Conservation (phyloP, 2,888 invertebrate species). For the Agrypnus murinus region DNA sequence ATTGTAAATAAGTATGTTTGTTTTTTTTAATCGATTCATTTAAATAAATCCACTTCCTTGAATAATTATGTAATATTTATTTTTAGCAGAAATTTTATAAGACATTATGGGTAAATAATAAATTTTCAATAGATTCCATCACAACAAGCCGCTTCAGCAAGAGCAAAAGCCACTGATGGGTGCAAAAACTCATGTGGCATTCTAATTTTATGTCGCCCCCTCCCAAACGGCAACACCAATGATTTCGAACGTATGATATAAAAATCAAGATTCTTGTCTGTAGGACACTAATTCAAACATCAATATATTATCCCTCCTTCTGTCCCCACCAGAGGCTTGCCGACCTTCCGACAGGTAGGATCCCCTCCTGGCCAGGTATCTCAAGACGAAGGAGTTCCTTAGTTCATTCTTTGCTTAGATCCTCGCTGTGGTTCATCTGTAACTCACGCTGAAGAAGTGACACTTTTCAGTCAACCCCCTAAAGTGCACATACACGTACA, state of each 20-base stretch:
- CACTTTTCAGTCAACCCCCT: constrained; percentile 38
- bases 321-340: constrained; percentile 56
- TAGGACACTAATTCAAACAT: constrained; percentile 70
- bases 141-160: constrained; percentile 27
- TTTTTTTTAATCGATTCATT: constrained; percentile 7
- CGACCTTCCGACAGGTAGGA: constrained; percentile 67
- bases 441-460: constrained; percentile 46
- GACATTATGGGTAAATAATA: not conserved
- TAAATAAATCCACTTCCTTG: constrained; percentile 22
- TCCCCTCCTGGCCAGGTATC: constrained; percentile 65
- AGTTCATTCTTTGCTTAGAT: constrained; percentile 67
- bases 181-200: constrained; percentile 53
- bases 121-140: constrained; percentile 38
- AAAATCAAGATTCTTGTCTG: constrained; percentile 66
- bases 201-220: constrained; percentile 61
- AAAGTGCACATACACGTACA: not conserved
- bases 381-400: constrained; percentile 67
- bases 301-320: constrained; percentile 68
- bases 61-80: constrained; percentile 45
- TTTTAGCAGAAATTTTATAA: constrained; percentile 44
- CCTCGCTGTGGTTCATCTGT: constrained; percentile 57
- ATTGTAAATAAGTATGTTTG: too few species aligned
- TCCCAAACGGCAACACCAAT: constrained; percentile 64
- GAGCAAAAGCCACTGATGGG: constrained; percentile 45
- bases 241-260: constrained; percentile 67